A percentile compares a stretch with the other conserved stretches of the same genome.
phyloP scores from a whole-genome alignment of 2,113 vertebrate genomes.

The Mungos mungo region DNA sequence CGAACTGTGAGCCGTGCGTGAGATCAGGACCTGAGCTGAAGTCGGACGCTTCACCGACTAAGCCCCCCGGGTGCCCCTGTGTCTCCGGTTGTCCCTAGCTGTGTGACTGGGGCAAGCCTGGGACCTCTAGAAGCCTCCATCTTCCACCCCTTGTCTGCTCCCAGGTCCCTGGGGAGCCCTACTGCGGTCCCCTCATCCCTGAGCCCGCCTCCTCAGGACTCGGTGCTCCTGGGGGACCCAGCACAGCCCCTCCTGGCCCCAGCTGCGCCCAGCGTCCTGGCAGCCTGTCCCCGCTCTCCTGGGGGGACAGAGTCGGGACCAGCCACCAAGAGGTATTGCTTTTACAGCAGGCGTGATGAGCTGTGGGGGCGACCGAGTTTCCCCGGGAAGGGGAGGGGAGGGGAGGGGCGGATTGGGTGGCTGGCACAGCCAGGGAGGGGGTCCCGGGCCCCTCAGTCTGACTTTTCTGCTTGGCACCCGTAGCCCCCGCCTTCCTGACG shows the following conservation, averaged over 20 bases:
- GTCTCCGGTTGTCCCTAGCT: neutral
- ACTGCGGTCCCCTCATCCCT: neutral
- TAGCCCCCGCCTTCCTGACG: neutral
- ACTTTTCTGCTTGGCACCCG: neutral
- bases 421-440: fast-evolving
- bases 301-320: neutral
- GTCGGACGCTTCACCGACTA: no score
- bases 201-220: neutral
- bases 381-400: neutral
- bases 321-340: neutral
- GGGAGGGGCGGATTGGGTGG: neutral
- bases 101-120: fast-evolving
- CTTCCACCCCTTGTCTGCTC: neutral
- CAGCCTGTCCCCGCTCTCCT: neutral
- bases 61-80: neutral
- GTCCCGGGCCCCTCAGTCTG: neutral
- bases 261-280: neutral
- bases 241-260: fast-evolving
- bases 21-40: no score
- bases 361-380: neutral
- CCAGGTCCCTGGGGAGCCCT: neutral
- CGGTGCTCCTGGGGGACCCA: neutral
- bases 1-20: no score
- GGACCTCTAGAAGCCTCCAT: neutral
- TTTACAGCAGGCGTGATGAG: neutral